Conservation (phyloP, 1,140 invertebrate genomes). For the Hormaphis cornu region DNA sequence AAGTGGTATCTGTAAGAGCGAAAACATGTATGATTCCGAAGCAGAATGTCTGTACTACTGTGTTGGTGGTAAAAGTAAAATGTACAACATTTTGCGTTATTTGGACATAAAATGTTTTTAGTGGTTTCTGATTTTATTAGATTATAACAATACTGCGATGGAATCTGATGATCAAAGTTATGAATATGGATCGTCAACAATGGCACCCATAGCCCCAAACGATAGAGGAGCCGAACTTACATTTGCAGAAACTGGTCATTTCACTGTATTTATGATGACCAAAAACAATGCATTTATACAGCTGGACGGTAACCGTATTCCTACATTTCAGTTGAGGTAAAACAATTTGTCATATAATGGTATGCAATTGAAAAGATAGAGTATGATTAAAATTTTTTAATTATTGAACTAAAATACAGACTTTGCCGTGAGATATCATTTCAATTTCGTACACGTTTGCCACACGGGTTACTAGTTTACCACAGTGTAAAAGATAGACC, state of each 20-base stretch:
- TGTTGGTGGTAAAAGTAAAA: conserved; percentile 47
- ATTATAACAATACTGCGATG: neutral
- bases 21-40: conserved; percentile 68
- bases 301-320: conserved; percentile 71
- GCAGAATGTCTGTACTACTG: conserved; percentile 59
- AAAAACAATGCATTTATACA: conserved; percentile 80
- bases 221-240: conserved; percentile 64
- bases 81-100: neutral
- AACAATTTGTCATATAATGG: neutral
- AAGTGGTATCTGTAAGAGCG: conserved; percentile 69
- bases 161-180: conserved; percentile 7
- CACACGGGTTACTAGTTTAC: conserved; percentile 76
- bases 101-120: neutral
- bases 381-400: too few species aligned
- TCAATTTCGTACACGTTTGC: conserved; percentile 72
- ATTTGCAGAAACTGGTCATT: conserved; percentile 68
- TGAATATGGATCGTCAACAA: conserved; percentile 4
- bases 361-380: too few species aligned
- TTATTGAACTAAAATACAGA: conserved; percentile 45
- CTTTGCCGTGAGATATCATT: conserved; percentile 77
- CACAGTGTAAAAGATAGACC: conserved; percentile 76
- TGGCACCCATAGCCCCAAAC: conserved; percentile 54
- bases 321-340: conserved; percentile 73
- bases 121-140: neutral
- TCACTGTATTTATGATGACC: conserved; percentile 75